Evolutionary conservation across 2,113 vertebrate species (phyloP).

Genomic region (Opisthocomus hoazin): DNA sequence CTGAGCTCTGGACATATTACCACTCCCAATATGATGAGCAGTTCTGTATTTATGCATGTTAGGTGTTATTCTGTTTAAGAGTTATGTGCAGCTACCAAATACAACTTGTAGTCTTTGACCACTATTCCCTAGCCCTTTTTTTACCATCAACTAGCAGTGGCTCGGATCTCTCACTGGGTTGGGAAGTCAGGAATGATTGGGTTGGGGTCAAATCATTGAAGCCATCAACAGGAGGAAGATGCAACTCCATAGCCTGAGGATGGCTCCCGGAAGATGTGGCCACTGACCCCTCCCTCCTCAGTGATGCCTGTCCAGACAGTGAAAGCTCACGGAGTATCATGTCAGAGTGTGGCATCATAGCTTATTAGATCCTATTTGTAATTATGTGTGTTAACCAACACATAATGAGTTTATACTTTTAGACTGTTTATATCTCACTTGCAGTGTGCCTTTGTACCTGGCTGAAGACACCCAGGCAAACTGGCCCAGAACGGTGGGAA

Average conservation of each 20-base stretch:
- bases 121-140: background rate
- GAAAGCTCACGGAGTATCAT: background rate
- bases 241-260: background rate
- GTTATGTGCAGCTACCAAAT: background rate
- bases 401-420: background rate
- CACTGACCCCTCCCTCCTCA: background rate
- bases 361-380: background rate
- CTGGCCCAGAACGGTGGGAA: background rate
- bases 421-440: background rate
- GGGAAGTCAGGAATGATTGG: background rate
- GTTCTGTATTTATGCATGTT: background rate
- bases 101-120: background rate
- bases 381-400: background rate
- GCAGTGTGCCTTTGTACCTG: background rate
- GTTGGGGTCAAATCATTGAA: background rate
- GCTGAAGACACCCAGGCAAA: background rate
- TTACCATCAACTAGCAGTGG: background rate
- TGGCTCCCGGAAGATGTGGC: background rate
- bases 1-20: background rate
- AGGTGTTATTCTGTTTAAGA: background rate
- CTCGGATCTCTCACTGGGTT: background rate
- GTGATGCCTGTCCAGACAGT: background rate
- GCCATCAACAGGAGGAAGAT: fast-evolving
- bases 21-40: background rate
- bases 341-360: background rate